These are phyloP conservation scores for Lanius ludovicianus DNA, from an alignment of 2,113 vertebrate species.

Conservation along the genomic window DNA sequence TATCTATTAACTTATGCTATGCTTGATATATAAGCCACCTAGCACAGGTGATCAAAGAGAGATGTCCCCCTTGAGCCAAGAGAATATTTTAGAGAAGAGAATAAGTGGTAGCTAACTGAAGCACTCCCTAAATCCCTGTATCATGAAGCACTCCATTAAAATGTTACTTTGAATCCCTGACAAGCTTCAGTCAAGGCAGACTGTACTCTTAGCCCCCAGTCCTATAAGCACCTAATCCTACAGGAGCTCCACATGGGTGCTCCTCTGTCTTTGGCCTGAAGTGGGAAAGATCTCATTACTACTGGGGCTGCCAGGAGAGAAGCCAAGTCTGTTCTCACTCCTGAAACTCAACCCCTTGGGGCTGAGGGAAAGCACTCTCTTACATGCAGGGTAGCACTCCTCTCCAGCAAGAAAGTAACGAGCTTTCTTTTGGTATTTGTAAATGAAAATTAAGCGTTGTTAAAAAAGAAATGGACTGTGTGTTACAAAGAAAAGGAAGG, in stretches of 20 bases:
- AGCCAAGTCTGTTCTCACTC: neutral
- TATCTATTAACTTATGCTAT: conserved; percentile 38
- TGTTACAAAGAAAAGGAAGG: neutral
- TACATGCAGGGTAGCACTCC: neutral
- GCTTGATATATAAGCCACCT: conserved; percentile 21
- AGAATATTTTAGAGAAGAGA: neutral
- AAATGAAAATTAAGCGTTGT: neutral
- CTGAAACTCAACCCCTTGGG: neutral
- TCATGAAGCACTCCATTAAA: neutral
- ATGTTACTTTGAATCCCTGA: neutral
- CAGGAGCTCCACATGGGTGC: neutral
- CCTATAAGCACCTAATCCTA: neutral
- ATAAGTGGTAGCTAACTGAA: conserved; percentile 28
- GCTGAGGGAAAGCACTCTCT: neutral
- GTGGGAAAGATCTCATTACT: neutral
- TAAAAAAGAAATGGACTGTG: neutral
- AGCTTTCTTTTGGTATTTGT: neutral
- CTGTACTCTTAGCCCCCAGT: neutral
- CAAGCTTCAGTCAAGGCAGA: neutral
- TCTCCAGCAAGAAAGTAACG: neutral
- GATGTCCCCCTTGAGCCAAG: neutral
- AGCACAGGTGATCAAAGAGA: conserved; percentile 36
- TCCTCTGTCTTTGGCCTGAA: neutral
- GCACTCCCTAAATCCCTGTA: neutral
- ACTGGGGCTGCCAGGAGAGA: neutral